Evolutionary conservation across 2,888 invertebrate species (phyloP).

Genomic region (Agapetus fuscipes): DNA sequence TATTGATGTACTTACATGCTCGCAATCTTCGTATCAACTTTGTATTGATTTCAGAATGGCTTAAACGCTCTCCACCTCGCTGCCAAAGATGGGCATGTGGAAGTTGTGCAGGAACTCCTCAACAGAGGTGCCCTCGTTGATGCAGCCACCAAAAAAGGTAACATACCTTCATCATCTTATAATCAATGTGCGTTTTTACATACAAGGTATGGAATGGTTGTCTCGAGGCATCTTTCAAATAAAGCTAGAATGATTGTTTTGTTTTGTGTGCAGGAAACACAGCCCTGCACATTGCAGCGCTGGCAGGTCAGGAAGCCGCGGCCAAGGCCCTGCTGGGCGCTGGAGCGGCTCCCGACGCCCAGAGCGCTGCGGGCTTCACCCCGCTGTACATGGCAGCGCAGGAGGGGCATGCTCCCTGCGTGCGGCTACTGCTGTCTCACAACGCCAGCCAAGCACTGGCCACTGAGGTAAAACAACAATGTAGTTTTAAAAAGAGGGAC

Average conservation of each 20-base stretch:
- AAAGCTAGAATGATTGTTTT: background rate
- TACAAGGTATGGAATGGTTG: no score
- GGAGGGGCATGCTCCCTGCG: slow-evolving; percentile 91
- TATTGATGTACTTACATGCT: no score
- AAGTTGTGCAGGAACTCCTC: slow-evolving; percentile 85
- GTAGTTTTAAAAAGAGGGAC: no score
- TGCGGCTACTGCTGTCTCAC: slow-evolving; percentile 80
- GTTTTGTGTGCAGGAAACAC: slow-evolving; percentile 52
- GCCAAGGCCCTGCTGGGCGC: slow-evolving; percentile 84
- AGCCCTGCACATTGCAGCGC: slow-evolving; percentile 93
- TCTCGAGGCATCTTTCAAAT: background rate
- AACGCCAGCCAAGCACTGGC: slow-evolving; percentile 94
- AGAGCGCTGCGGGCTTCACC: slow-evolving; percentile 95
- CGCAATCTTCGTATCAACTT: no score
- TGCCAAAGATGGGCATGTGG: slow-evolving; percentile 94
- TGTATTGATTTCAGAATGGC: slow-evolving; percentile 90
- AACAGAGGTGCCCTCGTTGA: slow-evolving; percentile 87
- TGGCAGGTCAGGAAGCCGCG: slow-evolving; percentile 93
- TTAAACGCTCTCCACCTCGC: slow-evolving; percentile 95
- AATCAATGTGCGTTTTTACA: background rate
- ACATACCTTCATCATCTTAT: slow-evolving; percentile 28
- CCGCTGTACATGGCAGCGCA: slow-evolving; percentile 99
- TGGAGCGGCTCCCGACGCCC: slow-evolving; percentile 92
- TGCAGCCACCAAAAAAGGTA: slow-evolving; percentile 95
- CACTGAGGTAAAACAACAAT: slow-evolving; percentile 85